Conservation (phyloP, 2,113 vertebrate species). For the Onychostoma macrolepis region DNA sequence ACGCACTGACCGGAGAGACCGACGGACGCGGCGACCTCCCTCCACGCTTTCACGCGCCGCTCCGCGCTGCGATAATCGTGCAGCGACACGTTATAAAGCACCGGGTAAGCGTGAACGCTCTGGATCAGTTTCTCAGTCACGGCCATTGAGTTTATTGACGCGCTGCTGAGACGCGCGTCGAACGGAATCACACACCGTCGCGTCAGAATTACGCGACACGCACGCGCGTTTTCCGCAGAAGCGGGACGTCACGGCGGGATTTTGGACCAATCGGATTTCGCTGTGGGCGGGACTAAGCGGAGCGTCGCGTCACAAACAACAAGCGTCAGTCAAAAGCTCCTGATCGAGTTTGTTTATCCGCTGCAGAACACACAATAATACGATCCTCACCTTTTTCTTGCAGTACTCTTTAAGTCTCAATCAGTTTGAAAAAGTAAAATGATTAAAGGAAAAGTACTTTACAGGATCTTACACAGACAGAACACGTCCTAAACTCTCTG, state of each 20-base stretch:
- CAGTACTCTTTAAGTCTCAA: too few species aligned
- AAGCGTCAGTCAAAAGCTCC: not conserved
- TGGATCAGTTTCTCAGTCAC: constrained; percentile 2
- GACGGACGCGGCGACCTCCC: constrained; percentile 62
- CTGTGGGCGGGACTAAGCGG: not conserved
- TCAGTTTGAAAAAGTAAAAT: not conserved
- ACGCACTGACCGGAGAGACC: constrained; percentile 68
- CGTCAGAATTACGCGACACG: constrained; percentile 30
- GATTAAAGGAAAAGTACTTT: constrained; percentile 62
- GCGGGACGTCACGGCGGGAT: constrained; percentile 35
- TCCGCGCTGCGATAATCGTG: constrained; percentile 72
- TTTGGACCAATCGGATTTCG: not conserved
- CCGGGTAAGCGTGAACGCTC: constrained; percentile 53
- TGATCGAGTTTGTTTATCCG: too few species aligned
- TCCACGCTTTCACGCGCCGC: constrained; percentile 69
- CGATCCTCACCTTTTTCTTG: too few species aligned
- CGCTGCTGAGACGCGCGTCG: not conserved
- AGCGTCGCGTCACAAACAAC: constrained; percentile 13
- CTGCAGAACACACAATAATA: too few species aligned
- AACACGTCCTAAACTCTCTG: too few species aligned
- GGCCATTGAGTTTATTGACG: constrained; percentile 16
- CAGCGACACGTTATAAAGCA: constrained; percentile 72
- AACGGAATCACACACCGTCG: not conserved
- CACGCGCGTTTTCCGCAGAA: not conserved
- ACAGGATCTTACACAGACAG: constrained; percentile 48